A percentile compares a stretch with the other conserved stretches of the same genome.
Evolutionary conservation across 2,888 invertebrate genomes (phyloP).

Genomic region (Drosophila macrospina): DNA sequence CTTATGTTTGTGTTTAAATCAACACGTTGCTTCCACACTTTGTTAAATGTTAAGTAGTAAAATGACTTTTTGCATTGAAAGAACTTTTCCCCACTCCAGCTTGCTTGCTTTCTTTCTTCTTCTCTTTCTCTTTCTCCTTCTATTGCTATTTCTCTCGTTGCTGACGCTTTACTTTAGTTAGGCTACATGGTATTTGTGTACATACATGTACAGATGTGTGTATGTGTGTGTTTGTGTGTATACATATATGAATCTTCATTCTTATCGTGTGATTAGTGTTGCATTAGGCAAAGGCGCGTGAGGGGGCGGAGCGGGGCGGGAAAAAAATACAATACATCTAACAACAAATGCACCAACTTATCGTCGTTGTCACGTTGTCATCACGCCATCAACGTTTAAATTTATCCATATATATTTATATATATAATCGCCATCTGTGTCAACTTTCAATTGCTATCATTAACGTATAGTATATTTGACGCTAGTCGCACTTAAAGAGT

Average conservation of each 20-base stretch:
- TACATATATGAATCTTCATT: constrained; percentile 34
- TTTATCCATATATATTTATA: constrained; percentile 5
- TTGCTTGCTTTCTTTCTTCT: constrained; percentile 18
- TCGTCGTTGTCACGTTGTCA: constrained; percentile 51
- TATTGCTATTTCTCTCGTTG: constrained; percentile 24
- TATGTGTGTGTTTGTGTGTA: constrained; percentile 20
- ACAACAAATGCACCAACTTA: constrained; percentile 78
- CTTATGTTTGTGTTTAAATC: constrained; percentile 46
- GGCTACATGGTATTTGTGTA: constrained; percentile 50
- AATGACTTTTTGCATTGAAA: constrained; percentile 63
- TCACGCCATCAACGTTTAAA: constrained; percentile 40
- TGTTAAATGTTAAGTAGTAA: constrained; percentile 47
- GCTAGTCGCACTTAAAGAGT: constrained; percentile 50
- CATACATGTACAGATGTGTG: constrained; percentile 28
- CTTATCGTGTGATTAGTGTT: constrained; percentile 52
- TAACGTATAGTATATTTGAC: constrained; percentile 41
- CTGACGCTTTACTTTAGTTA: constrained; percentile 46
- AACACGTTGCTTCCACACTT: constrained; percentile 35
- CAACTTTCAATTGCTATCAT: constrained; percentile 52
- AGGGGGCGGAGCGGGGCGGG: no score
- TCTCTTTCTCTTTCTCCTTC: constrained; percentile 18
- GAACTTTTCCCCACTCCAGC: constrained; percentile 21
- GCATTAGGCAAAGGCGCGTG: constrained; percentile 63
- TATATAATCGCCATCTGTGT: constrained; percentile 31
- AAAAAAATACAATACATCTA: constrained; percentile 77